phyloP scores from a whole-genome alignment of 2,797 vertebrate genomes.

The Halcyon smyrnensis region DNA sequence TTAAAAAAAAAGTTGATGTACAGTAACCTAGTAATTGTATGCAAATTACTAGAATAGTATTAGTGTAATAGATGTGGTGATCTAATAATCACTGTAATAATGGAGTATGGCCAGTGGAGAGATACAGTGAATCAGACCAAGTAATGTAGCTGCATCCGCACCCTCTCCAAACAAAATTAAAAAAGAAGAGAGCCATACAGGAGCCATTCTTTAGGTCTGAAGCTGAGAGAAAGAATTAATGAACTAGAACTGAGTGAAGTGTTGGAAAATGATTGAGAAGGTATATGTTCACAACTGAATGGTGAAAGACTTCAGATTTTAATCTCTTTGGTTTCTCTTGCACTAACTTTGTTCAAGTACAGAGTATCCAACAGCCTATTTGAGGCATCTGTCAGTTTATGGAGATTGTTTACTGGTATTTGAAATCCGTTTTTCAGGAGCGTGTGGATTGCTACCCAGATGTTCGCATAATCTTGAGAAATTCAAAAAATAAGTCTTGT shows the following conservation, averaged over 20 bases:
- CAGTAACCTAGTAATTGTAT: neutral
- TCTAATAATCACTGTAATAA: neutral
- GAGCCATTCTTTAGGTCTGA: neutral
- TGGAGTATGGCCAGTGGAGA: neutral
- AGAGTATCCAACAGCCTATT: neutral
- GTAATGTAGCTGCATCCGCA: neutral
- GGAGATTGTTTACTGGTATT: neutral
- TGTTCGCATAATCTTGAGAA: conserved; percentile 52
- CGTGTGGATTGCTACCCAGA: conserved; percentile 85
- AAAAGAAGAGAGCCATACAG: neutral
- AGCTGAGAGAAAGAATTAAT: neutral
- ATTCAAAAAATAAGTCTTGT: conserved; percentile 52
- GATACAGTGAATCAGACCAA: neutral
- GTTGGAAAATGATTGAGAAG: neutral
- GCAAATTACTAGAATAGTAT: neutral
- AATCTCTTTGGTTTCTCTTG: neutral
- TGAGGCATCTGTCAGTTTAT: neutral
- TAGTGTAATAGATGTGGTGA: neutral
- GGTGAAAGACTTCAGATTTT: neutral
- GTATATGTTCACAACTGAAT: neutral
- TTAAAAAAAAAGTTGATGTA: neutral
- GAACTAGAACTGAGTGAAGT: neutral
- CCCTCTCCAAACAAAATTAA: neutral
- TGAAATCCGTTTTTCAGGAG: conserved; percentile 76
- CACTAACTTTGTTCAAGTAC: neutral